These are phyloP conservation scores for Cervus canadensis DNA, from an alignment of 2,113 vertebrate species.

Conservation along the genomic window DNA sequence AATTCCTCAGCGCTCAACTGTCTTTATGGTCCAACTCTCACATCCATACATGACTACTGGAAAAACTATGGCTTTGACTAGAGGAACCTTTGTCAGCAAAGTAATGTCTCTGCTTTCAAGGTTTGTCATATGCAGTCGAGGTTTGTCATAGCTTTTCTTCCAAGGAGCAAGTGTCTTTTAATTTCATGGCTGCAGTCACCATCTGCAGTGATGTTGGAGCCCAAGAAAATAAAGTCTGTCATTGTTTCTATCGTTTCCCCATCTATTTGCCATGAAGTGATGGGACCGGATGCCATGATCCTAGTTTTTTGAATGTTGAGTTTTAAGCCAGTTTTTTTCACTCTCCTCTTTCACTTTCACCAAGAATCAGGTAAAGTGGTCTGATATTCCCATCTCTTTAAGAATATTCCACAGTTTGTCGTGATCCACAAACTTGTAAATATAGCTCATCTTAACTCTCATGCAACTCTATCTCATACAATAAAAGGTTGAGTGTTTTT, in stretches of 20 bases:
- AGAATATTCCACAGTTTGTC: not conserved
- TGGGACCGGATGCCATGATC: not conserved
- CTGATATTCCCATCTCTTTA: not conserved
- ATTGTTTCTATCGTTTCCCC: not conserved
- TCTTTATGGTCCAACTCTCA: not conserved
- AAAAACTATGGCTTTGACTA: not conserved
- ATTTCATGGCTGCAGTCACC: not conserved
- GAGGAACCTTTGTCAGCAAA: not conserved
- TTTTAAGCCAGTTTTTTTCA: not conserved
- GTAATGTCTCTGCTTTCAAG: not conserved
- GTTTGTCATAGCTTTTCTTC: not conserved
- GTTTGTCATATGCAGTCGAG: not conserved
- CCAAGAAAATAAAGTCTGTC: not conserved
- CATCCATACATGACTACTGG: not conserved
- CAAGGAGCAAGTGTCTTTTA: not conserved
- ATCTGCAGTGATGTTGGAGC: not conserved
- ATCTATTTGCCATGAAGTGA: not conserved
- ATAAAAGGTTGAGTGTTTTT: not conserved
- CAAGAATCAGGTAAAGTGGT: not conserved
- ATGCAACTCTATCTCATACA: not conserved
- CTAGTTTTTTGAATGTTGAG: not conserved
- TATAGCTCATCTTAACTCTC: not conserved
- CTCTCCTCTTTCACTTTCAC: not conserved
- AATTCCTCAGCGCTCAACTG: not conserved
- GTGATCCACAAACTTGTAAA: not conserved